Evolutionary conservation across 2,797 vertebrate genomes (phyloP), one percentile per base, ranked within the genome.

Genomic region (Onychomys torridus): DNA sequence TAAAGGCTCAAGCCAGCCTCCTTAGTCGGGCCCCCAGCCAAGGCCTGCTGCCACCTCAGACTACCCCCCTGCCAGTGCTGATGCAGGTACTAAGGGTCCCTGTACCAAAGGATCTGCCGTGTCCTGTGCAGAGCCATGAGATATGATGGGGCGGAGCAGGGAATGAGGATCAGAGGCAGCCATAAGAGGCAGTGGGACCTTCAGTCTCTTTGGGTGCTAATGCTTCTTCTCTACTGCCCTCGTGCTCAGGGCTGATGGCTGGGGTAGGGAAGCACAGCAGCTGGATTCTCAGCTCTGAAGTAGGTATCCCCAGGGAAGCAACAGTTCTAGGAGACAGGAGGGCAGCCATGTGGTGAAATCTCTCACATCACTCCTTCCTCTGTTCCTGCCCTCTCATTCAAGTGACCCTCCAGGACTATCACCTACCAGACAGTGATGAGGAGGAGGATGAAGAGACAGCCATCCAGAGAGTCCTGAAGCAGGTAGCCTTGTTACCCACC

Each of bases 371-470:
- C 52, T 94, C 55, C 17, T 88, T 52, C 86, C 40, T 57, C 32
- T 94, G 59, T 43, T 76, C 69, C 87, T n/a, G 0, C 96, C 69
- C 96, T 92, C 95, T 97, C 77, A 59, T 97, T 98, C 37, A 98
- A 99, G 99, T 99, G 97, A 99, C 99, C 40, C 97, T 99, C 97
- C 98, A 99, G 89, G 98, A 99, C 92, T 99, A 99, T 91, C 98
- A 98, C 92, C 97, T 99, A 46, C 99, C 99, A 49, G 99, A 99
- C 97, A 99, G 99, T 55, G 99, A 99, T 67, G 99, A 99, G 12
- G 99, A 99, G 84, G 99, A 99, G 12, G 98, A 99, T 92, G 99
- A 99, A 93, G 99, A 99, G 93, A 99, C 99, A 97, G 98, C 99
- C 91, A 98, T 99, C 96, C 98, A 81, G 97, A 99, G 99, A 98